Evolutionary conservation across 64 coral and sea anemone species (phyloP).

Genomic region (Exaiptasia diaphana): DNA sequence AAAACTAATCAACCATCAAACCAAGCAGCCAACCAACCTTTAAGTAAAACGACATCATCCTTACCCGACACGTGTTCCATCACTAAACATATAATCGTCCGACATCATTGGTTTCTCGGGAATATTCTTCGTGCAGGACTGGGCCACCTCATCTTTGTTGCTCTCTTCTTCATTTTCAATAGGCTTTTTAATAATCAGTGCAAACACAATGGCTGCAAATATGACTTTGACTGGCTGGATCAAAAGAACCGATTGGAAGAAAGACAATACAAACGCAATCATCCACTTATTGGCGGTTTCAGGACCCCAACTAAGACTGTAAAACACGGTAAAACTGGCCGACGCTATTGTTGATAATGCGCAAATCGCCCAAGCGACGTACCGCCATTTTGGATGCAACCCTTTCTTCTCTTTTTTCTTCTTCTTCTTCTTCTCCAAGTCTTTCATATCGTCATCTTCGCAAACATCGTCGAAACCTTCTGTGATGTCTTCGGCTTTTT

Average conservation of each 20-base stretch:
- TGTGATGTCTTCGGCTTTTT: not conserved
- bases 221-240: slow-evolving; percentile 96
- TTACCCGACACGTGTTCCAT: too few species aligned
- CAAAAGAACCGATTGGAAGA: slow-evolving; percentile 76
- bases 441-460: not conserved
- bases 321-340: slow-evolving; percentile 78
- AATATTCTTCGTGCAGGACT: too few species aligned
- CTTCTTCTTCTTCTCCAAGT: not conserved
- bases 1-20: too few species aligned
- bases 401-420: slow-evolving; percentile 66
- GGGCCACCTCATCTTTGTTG: too few species aligned
- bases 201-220: slow-evolving; percentile 57
- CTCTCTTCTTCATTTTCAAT: slow-evolving; percentile 27
- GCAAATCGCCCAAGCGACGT: slow-evolving; percentile 70
- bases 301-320: slow-evolving; percentile 77
- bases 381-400: slow-evolving; percentile 59
- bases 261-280: slow-evolving; percentile 72
- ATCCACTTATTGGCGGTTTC: slow-evolving; percentile 88
- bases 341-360: slow-evolving; percentile 23
- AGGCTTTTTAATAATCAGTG: slow-evolving; percentile 77
- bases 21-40: too few species aligned
- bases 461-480: slow-evolving; percentile 14
- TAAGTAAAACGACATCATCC: too few species aligned
- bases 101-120: too few species aligned
- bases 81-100: too few species aligned